Percentiles rank a stretch among this genome's conserved stretches.
These are phyloP conservation scores for Anthonomus grandis DNA, from an alignment of 1,140 invertebrate species.

Conservation along the genomic window DNA sequence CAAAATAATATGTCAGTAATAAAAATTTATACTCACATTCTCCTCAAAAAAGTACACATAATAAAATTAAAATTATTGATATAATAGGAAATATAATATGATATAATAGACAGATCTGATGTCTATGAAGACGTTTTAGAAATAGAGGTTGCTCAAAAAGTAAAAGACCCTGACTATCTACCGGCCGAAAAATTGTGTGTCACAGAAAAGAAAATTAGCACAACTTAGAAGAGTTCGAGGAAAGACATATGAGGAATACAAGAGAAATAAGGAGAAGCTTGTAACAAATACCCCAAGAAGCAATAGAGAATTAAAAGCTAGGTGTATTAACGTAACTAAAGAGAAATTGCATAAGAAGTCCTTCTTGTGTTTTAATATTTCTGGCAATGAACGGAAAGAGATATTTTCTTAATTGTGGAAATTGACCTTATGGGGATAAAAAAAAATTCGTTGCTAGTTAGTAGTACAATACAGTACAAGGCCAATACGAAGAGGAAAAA, in stretches of 20 bases:
- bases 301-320: neutral
- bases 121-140: too few species aligned
- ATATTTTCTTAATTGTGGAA: conserved; percentile 1
- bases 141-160: neutral
- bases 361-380: conserved; percentile 1
- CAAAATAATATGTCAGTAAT: neutral
- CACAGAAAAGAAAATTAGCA: neutral
- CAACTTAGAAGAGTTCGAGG: neutral
- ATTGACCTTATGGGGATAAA: neutral
- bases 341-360: neutral
- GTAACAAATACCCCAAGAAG: neutral
- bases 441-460: neutral
- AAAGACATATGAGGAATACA: neutral
- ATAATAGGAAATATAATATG: too few species aligned
- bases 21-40: neutral
- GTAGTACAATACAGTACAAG: neutral
- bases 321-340: neutral
- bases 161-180: neutral
- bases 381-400: neutral
- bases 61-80: too few species aligned
- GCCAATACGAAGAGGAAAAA: neutral
- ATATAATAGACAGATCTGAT: too few species aligned
- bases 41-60: neutral
- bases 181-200: neutral
- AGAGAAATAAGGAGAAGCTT: neutral